These are phyloP conservation scores for Callopanchax toddi DNA, from an alignment of 2,113 vertebrate genomes.

Conservation along the genomic window DNA sequence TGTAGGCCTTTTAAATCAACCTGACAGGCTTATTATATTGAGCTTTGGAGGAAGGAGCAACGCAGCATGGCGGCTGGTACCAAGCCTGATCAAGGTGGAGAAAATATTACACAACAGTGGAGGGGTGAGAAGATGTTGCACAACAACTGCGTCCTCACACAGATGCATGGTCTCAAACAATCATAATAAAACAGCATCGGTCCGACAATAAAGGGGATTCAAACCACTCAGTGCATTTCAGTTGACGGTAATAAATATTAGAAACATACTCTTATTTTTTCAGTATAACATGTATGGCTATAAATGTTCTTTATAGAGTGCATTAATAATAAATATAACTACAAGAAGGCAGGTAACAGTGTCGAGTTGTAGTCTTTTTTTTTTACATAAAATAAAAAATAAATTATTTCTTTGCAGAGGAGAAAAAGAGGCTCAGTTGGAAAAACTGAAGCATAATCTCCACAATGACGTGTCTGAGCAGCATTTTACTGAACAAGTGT, in stretches of 20 bases:
- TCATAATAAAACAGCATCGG: constrained; percentile 43
- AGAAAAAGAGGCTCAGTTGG: no score
- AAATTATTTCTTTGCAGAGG: no score
- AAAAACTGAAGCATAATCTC: no score
- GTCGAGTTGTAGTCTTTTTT: background rate
- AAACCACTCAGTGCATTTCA: constrained; percentile 29
- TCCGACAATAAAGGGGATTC: constrained; percentile 38
- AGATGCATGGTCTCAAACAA: constrained; percentile 24
- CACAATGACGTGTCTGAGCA: no score
- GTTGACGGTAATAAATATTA: constrained; percentile 36
- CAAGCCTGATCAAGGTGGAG: constrained; percentile 59
- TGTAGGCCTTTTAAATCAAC: constrained; percentile 72
- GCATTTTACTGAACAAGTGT: no score
- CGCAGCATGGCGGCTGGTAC: constrained; percentile 53
- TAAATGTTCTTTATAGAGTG: constrained; percentile 4
- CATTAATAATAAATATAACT: constrained; percentile 27
- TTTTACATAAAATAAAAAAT: background rate
- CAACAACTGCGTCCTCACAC: constrained; percentile 42
- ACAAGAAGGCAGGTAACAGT: constrained; percentile 8
- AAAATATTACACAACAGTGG: constrained; percentile 49
- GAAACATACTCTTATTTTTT: constrained; percentile 9
- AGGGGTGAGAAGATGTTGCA: constrained; percentile 50
- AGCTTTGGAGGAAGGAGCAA: constrained; percentile 40
- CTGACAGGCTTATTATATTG: constrained; percentile 74
- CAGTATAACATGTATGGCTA: constrained; percentile 1